phyloP scores from a whole-genome alignment of 1,140 invertebrate species.

The Galleria mellonella region DNA sequence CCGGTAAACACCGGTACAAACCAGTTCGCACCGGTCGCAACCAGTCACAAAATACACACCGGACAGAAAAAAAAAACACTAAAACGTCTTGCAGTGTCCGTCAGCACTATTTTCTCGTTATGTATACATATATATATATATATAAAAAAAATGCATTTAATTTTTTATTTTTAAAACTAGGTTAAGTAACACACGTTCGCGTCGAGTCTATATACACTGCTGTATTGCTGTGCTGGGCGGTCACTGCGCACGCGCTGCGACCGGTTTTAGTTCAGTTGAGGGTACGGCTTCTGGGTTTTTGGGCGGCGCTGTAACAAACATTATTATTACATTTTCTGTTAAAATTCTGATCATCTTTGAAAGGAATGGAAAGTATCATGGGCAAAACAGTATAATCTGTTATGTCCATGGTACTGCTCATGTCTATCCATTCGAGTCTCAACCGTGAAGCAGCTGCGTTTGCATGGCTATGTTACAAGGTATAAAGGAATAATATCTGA shows the following conservation, averaged over 20 bases:
- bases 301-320: no score
- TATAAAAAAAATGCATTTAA: conserved; percentile 10
- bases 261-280: conserved; percentile 22
- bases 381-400: no score
- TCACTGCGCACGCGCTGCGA: conserved; percentile 39
- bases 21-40: not conserved
- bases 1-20: no score
- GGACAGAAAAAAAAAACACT: not conserved
- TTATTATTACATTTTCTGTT: no score
- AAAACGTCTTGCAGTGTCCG: not conserved
- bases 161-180: conserved; percentile 1
- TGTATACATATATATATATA: not conserved
- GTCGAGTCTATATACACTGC: not conserved
- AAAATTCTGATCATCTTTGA: no score
- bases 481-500: no score
- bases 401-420: no score
- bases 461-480: no score
- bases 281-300: conserved; percentile 15
- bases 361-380: no score
- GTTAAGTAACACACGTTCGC: conserved; percentile 1
- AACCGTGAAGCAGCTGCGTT: no score
- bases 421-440: no score
- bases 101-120: not conserved
- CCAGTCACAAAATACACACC: not conserved
- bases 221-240: conserved; percentile 5